Base-by-base conservation (phyloP, 1,140 invertebrate genomes). In the Heliconius himera region DNA sequence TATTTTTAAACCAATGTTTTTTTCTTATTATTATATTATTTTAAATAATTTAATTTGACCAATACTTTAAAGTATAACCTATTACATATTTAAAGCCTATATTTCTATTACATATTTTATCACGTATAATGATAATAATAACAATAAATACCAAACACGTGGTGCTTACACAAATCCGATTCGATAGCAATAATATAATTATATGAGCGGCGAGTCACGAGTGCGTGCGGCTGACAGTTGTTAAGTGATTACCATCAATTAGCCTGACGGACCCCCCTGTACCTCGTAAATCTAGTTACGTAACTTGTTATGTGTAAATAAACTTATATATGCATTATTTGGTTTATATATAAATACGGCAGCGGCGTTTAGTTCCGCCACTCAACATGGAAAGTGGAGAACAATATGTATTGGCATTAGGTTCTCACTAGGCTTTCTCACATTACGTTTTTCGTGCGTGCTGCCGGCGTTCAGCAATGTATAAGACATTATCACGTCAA, bases 171-270 rank as follows among this genome's bases (percentile, higher is more conserved):
- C 60, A 29, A 66, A 29, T 29, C 26, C 26, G 8, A 22, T 66
- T 26, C 60, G 26, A 66, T 29, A 13, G 60, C 3, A 66, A 66
- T 66, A 66, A 66, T 66, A 66, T 66, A 66, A 66, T 66, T 66
- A 66, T 66, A 66, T 66, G 60, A 66, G 9, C 26, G 60, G 60
- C 60, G 60, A 66, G 60, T 29, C 22, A n/a, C 11, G 60, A 66
- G 60, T 66, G 60, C 60, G 60, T 66, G 60, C 60, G 60, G 60
- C 22, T 66, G 60, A 66, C 60, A 66, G 60, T 26, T 66, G 60
- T 66, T 66, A 66, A 66, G 60, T 66, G 60, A 66, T 66, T 66
- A 66, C 60, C 60, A 66, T 66, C 60, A 66, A 66, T 66, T 66
- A 66, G 60, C 8, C 60, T 29, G 60, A 29, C 60, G 60, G 60